Evolutionary conservation across 2,797 vertebrate species (phyloP), one percentile per base, ranked within the genome.

Genomic region (Ctenopoma multispine): DNA sequence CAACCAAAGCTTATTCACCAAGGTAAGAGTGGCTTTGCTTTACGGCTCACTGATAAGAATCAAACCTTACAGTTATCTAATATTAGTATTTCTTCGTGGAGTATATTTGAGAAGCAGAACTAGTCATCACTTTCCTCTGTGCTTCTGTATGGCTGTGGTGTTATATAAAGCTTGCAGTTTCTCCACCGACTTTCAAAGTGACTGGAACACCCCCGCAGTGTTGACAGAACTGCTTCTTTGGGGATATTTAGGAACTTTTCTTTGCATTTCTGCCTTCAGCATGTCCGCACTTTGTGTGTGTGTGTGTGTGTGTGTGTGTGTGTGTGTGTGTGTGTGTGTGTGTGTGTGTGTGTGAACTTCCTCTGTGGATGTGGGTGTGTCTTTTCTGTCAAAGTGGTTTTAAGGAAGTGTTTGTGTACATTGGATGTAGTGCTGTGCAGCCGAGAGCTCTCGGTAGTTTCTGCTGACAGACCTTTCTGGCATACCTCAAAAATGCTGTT

Each of bases 401-500:
- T 64, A 67, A 76, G 77, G 54, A 69, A 57, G 77, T 51, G 46
- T 77, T 80, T 77, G 54, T 69, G 44, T 43, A n/a, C 29, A n/a
- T 63, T 55, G 21, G 11, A 34, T 64, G 69, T 75, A 69, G 63
- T 46, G 65, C 29, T 20, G 72, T 41, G 47, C 44, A 60, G 62
- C 75, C 69, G 68, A 83, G 75, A 72, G 77, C 73, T 50, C 63
- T 74, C 8, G 34, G 65, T 74, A 18, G 63, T 81, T 77, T 76
- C 64, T 55, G 63, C 73, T 88, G 77, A 86, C 82, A 79, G 81
- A 83, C 86, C 77, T 60, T 60, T 61, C 59, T 13, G 69, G 51
- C 78, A 58, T 75, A 75, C 79, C 85, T 74, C 66, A 65, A 82
- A 86, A 87, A 87, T 79, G 72, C 80, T 40, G 65, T 84, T 90